Evolutionary conservation across 2,888 invertebrate species (phyloP).

Genomic region (Microctonus hyperodae): DNA sequence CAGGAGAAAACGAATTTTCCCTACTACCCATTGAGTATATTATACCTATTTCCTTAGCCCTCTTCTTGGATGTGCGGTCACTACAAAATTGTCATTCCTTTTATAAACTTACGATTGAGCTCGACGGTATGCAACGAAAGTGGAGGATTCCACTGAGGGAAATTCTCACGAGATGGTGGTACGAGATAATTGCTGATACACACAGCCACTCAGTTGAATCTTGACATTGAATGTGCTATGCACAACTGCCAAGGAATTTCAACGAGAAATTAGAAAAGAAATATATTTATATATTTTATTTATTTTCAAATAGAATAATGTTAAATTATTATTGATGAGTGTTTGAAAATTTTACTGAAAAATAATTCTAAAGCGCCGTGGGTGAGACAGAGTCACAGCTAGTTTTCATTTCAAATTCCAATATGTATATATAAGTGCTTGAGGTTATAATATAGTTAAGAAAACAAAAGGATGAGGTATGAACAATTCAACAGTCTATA

Average conservation of each 20-base stretch:
- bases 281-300: background rate
- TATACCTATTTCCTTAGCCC: background rate
- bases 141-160: constrained; percentile 17
- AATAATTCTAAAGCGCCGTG: background rate
- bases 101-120: constrained; percentile 21
- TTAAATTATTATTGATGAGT: background rate
- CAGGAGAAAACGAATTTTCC: constrained; percentile 23
- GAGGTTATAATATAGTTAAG: constrained; percentile 27
- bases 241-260: background rate
- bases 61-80: constrained; percentile 8
- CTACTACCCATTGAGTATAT: constrained; percentile 3
- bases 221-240: background rate
- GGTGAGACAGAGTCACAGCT: constrained; percentile 5
- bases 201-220: background rate
- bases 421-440: constrained; percentile 27
- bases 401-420: background rate
- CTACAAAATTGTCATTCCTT: constrained; percentile 26
- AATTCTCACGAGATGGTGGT: constrained; percentile 16
- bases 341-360: too few relatives aligned
- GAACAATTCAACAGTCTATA: constrained; percentile 34
- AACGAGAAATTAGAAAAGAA: background rate
- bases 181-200: constrained; percentile 22
- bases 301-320: background rate
- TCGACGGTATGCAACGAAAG: constrained; percentile 1
- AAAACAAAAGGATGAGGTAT: constrained; percentile 35